These are phyloP conservation scores for Potamarius usumacintae DNA, from an alignment of 2,113 vertebrate species.

Conservation along the genomic window DNA sequence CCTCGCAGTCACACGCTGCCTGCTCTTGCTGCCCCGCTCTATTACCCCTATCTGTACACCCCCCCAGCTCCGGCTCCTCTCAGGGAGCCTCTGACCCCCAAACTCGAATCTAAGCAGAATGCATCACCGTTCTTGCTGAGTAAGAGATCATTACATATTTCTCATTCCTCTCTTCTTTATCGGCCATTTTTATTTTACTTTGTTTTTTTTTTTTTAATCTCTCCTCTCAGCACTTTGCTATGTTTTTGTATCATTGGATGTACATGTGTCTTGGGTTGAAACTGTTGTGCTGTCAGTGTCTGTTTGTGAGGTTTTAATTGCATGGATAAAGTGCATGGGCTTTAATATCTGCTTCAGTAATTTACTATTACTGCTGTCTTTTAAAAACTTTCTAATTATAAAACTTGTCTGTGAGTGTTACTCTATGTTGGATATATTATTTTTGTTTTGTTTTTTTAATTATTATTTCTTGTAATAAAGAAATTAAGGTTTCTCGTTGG, in stretches of 20 bases:
- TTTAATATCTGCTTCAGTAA: background rate
- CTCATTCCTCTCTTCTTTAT: slow-evolving; percentile 47
- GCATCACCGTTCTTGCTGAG: slow-evolving; percentile 69
- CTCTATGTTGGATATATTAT: background rate
- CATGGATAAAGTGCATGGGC: slow-evolving; percentile 25
- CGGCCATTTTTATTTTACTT: background rate
- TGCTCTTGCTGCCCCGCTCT: slow-evolving; percentile 76
- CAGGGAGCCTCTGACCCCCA: slow-evolving; percentile 63
- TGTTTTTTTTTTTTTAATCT: background rate
- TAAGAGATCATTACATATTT: slow-evolving; percentile 70
- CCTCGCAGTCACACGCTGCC: slow-evolving; percentile 84
- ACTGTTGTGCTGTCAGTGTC: background rate
- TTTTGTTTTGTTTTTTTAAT: background rate
- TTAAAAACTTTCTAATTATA: background rate
- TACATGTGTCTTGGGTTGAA: slow-evolving; percentile 24
- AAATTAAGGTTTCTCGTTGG: background rate
- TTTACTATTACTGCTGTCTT: slow-evolving; percentile 7
- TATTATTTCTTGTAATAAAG: slow-evolving; percentile 8
- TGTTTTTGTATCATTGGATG: slow-evolving; percentile 27
- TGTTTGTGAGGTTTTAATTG: slow-evolving; percentile 8
- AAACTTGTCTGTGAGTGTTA: background rate
- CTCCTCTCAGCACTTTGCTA: slow-evolving; percentile 8
- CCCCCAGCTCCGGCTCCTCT: slow-evolving; percentile 64
- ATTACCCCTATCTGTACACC: slow-evolving; percentile 74
- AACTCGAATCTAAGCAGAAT: slow-evolving; percentile 73